Percentiles rank a stretch among this genome's conserved stretches.
phyloP scores from a whole-genome alignment of 2,113 vertebrate species.

The Andinoacara biseriatus region DNA sequence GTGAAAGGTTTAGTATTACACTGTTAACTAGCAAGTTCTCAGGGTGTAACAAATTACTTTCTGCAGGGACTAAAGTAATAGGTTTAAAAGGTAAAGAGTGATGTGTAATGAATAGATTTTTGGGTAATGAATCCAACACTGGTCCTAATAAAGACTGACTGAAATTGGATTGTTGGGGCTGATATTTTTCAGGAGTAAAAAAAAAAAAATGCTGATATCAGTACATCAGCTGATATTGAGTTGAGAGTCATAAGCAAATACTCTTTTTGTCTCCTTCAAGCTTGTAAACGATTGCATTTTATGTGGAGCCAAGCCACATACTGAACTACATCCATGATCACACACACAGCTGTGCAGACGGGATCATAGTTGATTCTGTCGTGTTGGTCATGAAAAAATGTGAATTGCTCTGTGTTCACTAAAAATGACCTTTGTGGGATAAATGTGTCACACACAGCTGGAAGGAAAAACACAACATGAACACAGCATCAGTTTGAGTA shows the following conservation, averaged over 20 bases:
- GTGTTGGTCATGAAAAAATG: not conserved
- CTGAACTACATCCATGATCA: not conserved
- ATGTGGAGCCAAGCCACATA: too few relatives aligned
- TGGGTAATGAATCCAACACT: accelerated
- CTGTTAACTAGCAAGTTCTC: not conserved
- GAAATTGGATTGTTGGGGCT: not conserved
- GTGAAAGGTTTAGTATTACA: not conserved
- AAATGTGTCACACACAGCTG: not conserved
- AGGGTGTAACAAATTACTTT: not conserved
- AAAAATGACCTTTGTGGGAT: not conserved
- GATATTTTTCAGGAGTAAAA: not conserved
- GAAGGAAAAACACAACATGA: not conserved
- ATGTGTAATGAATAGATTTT: not conserved
- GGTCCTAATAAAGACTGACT: not conserved
- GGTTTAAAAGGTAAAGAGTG: not conserved
- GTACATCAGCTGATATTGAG: not conserved
- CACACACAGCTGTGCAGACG: not conserved
- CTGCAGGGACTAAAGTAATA: not conserved
- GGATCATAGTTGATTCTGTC: not conserved
- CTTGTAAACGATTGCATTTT: too few relatives aligned
- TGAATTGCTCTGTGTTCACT: not conserved
- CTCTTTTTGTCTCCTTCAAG: not conserved
- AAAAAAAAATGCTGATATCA: not conserved
- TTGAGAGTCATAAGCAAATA: not conserved
- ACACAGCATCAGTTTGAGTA: not conserved